phyloP scores from a whole-genome alignment of 2,113 vertebrate species.

The Calypte anna region DNA sequence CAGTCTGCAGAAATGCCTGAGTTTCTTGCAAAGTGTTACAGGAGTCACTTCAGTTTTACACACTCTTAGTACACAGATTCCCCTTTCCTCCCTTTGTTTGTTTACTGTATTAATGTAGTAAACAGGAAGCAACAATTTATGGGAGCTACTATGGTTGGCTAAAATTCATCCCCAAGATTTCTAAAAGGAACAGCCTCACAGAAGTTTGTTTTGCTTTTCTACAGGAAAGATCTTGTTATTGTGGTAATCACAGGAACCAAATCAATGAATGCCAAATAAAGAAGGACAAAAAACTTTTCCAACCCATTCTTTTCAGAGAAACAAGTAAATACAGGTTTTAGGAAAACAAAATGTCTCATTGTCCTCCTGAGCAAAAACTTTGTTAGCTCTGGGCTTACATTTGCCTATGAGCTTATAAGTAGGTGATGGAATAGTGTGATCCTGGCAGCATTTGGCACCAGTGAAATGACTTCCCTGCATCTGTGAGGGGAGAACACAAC shows the following conservation, averaged over 20 bases:
- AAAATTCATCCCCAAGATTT: background rate
- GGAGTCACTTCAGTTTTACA: background rate
- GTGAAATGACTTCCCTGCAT: fast-evolving
- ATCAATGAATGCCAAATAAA: background rate
- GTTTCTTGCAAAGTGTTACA: background rate
- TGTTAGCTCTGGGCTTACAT: background rate
- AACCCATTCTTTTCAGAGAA: background rate
- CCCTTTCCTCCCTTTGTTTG: background rate
- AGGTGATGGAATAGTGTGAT: background rate
- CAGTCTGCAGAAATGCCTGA: background rate
- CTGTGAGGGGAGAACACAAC: background rate
- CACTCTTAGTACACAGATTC: background rate
- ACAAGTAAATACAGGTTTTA: background rate
- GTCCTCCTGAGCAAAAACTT: background rate
- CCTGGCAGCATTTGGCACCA: background rate
- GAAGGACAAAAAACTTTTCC: background rate
- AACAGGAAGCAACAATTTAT: slow-evolving; percentile 1
- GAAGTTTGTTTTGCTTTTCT: background rate
- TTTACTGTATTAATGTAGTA: background rate
- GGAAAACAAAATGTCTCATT: background rate
- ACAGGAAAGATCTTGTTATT: background rate
- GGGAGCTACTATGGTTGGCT: background rate
- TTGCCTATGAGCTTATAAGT: background rate
- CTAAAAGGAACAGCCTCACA: background rate
- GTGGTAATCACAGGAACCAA: background rate